phyloP scores from a whole-genome alignment of 2,113 vertebrate species.

The Neodontobutis hainanensis region DNA sequence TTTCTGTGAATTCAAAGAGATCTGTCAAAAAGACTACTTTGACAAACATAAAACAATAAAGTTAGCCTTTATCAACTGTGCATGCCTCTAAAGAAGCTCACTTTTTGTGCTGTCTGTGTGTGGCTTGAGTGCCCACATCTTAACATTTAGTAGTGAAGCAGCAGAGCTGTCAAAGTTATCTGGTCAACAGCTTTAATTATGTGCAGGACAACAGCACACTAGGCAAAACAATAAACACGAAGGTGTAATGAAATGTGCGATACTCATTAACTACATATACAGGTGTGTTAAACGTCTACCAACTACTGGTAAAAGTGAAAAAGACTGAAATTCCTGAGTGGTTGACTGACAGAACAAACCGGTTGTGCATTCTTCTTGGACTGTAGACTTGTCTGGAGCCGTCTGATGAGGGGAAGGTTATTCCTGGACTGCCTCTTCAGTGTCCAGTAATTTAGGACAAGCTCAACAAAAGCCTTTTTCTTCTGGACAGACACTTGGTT shows the following conservation, averaged over 20 bases:
- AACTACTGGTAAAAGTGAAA: slow-evolving; percentile 23
- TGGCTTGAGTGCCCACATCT: neutral
- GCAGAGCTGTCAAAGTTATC: neutral
- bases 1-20: slow-evolving; percentile 72
- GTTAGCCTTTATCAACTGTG: neutral
- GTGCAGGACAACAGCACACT: neutral
- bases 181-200: neutral
- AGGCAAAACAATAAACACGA: neutral
- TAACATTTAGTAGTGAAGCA: neutral
- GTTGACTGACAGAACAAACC: slow-evolving; percentile 79
- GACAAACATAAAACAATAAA: neutral
- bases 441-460: slow-evolving; percentile 95
- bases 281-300: neutral
- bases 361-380: slow-evolving; percentile 87
- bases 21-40: neutral
- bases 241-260: neutral
- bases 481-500: slow-evolving; percentile 96
- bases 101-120: neutral
- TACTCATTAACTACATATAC: neutral
- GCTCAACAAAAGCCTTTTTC: slow-evolving; percentile 94
- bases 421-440: slow-evolving; percentile 95
- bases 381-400: slow-evolving; percentile 91
- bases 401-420: slow-evolving; percentile 89
- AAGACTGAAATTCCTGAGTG: slow-evolving; percentile 38
- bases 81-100: neutral